Evolutionary conservation across 2,888 invertebrate species (phyloP).

Genomic region (Euplagia quadripunctaria): DNA sequence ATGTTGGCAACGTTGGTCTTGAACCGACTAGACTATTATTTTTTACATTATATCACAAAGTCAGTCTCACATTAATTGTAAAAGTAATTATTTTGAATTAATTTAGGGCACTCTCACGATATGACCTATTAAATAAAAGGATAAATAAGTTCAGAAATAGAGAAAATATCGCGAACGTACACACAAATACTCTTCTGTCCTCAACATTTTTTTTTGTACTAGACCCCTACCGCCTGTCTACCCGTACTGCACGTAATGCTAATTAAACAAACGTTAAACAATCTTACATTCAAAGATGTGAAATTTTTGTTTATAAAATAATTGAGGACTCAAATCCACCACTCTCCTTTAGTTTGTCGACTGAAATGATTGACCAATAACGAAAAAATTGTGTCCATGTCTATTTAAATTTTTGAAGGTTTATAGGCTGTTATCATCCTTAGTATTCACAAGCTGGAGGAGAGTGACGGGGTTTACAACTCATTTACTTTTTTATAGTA

Average conservation of each 20-base stretch:
- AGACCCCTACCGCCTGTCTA: background rate
- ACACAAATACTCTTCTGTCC: too few relatives aligned
- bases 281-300: background rate
- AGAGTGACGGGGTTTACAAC: background rate
- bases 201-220: background rate
- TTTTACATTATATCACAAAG: background rate
- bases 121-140: background rate
- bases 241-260: background rate
- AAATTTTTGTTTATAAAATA: background rate
- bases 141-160: background rate
- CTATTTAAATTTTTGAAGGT: background rate
- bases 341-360: background rate
- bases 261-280: background rate
- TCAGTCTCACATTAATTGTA: background rate
- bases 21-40: background rate
- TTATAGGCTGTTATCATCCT: background rate
- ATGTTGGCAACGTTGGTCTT: too few relatives aligned
- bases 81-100: background rate
- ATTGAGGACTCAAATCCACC: background rate
- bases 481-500: background rate
- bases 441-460: background rate
- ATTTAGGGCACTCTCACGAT: background rate
- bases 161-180: background rate
- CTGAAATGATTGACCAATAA: background rate
- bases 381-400: background rate